Conservation (phyloP, 2,888 invertebrate species). For the Drepana falcataria region DNA sequence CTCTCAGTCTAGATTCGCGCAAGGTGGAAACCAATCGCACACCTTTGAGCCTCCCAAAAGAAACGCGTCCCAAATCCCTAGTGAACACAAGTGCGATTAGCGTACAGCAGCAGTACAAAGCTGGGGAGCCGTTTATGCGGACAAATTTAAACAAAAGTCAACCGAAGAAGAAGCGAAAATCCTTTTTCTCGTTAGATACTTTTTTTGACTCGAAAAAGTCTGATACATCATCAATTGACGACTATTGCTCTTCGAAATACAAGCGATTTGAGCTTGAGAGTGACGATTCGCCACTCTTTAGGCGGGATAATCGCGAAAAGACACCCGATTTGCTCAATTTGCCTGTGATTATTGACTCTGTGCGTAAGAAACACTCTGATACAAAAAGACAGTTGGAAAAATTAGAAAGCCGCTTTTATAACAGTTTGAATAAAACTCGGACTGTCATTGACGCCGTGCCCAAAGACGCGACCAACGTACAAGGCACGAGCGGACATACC, state of each 20-base stretch:
- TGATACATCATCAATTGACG: constrained; percentile 70
- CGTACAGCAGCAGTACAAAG: constrained; percentile 55
- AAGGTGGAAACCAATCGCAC: constrained; percentile 64
- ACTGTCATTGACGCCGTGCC: constrained; percentile 68
- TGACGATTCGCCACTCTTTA: constrained; percentile 70
- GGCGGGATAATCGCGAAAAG: constrained; percentile 53
- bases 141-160: constrained; percentile 64
- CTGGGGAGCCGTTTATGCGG: constrained; percentile 46
- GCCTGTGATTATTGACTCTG: constrained; percentile 69
- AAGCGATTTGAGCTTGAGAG: constrained; percentile 73
- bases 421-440: constrained; percentile 54
- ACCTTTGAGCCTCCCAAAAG: constrained; percentile 52
- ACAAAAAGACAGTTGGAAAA: constrained; percentile 69
- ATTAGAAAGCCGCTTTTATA: constrained; percentile 71
- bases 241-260: constrained; percentile 74
- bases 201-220: constrained; percentile 73
- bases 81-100: constrained; percentile 65
- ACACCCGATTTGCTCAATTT: constrained; percentile 70
- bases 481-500: constrained; percentile 64
- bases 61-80: constrained; percentile 65
- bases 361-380: constrained; percentile 66
- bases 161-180: constrained; percentile 71
- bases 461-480: constrained; percentile 63
- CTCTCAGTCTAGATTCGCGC: constrained; percentile 70
- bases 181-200: constrained; percentile 73